Percentiles rank a stretch among this genome's conserved stretches.
Conservation (phyloP, 2,113 vertebrate genomes). For the Trochalopteron elliotii region DNA sequence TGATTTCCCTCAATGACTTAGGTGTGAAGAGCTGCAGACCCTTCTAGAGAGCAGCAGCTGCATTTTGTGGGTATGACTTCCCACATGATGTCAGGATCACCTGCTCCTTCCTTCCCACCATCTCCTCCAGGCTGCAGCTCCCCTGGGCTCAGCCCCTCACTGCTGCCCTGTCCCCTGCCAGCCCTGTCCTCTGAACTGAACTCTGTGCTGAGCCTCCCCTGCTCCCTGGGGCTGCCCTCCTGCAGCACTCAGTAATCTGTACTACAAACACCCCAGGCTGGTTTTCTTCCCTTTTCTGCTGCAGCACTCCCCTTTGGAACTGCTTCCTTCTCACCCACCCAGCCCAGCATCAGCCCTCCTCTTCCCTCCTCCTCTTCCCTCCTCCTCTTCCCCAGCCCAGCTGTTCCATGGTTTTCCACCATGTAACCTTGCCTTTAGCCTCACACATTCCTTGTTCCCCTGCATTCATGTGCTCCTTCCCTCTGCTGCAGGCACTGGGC, state of each 20-base stretch:
- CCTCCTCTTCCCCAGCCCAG: neutral
- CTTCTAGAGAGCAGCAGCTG: neutral
- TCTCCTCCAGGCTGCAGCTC: neutral
- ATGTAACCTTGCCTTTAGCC: neutral
- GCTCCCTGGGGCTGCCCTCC: neutral
- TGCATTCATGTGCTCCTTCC: neutral
- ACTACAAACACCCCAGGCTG: neutral
- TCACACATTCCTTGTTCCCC: neutral
- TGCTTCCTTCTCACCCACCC: neutral
- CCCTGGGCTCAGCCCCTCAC: accelerated
- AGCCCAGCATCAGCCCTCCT: neutral
- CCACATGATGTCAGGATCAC: neutral
- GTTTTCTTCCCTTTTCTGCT: neutral
- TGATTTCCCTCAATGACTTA: neutral
- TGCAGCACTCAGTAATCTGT: neutral
- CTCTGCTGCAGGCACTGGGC: neutral
- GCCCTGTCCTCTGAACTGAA: neutral
- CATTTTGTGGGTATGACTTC: neutral
- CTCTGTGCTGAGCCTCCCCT: too few species aligned
- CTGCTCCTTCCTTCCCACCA: neutral
- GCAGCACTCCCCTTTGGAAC: neutral
- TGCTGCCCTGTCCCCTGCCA: neutral
- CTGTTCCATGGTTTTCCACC: neutral
- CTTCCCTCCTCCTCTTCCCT: too few species aligned
- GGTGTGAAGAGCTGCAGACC: neutral